Conservation (phyloP, 2,797 vertebrate species). For the Platalea minor region DNA sequence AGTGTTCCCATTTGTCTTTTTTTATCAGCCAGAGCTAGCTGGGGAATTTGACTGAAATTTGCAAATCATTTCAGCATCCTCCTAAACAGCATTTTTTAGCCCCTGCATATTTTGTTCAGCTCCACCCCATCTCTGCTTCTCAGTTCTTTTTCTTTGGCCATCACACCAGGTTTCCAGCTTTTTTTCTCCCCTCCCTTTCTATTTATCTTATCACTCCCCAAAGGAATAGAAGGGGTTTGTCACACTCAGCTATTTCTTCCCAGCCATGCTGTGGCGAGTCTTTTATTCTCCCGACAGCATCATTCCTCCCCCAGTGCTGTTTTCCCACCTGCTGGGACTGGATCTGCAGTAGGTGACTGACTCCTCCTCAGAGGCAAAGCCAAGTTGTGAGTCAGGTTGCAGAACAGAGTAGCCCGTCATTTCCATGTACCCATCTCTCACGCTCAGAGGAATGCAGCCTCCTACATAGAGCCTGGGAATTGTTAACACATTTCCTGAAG, state of each 20-base stretch:
- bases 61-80: not conserved
- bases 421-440: conserved; percentile 43
- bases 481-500: conserved; percentile 56
- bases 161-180: not conserved
- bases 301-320: not conserved
- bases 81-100: not conserved
- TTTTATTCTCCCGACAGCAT: not conserved
- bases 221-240: conserved; percentile 1
- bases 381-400: conserved; percentile 51
- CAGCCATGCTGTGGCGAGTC: not conserved
- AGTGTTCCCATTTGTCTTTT: not conserved
- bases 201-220: conserved; percentile 25
- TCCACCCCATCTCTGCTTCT: not conserved
- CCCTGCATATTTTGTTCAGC: not conserved
- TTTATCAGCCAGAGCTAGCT: not conserved
- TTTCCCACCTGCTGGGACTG: conserved; percentile 43
- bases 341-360: conserved; percentile 27
- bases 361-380: conserved; percentile 28
- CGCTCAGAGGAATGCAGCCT: conserved; percentile 35
- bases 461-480: conserved; percentile 54
- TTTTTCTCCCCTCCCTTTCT: not conserved
- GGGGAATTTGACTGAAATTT: not conserved
- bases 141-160: not conserved
- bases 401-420: not conserved
- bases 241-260: conserved; percentile 21